These are phyloP conservation scores for Abscondita cerata DNA, from an alignment of 2,888 invertebrate species.

Conservation along the genomic window DNA sequence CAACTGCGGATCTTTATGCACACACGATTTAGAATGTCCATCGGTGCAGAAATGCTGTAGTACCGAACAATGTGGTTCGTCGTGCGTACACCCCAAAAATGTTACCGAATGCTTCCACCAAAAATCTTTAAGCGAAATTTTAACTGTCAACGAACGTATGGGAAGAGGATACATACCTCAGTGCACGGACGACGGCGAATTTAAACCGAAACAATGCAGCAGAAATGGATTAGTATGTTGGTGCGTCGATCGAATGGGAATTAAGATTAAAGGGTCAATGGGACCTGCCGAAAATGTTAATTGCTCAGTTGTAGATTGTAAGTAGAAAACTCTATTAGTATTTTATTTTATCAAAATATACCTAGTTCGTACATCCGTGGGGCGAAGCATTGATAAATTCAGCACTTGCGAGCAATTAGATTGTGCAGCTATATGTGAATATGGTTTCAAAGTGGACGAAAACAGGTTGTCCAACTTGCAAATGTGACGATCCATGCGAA, in stretches of 20 bases:
- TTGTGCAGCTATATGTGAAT: constrained; percentile 85
- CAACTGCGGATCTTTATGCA: constrained; percentile 72
- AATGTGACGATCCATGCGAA: constrained; percentile 85
- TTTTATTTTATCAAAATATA: not conserved
- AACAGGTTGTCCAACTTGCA: constrained; percentile 83
- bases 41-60: constrained; percentile 84
- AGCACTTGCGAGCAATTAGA: constrained; percentile 72
- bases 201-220: constrained; percentile 79
- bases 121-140: constrained; percentile 75
- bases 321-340: constrained; percentile 15
- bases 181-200: constrained; percentile 74
- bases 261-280: constrained; percentile 81
- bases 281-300: constrained; percentile 74
- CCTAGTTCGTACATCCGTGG: constrained; percentile 50
- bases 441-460: constrained; percentile 76
- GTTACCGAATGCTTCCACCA: constrained; percentile 82
- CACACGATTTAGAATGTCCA: constrained; percentile 82
- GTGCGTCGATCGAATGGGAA: constrained; percentile 83
- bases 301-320: constrained; percentile 63
- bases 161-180: constrained; percentile 87
- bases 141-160: constrained; percentile 79
- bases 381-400: constrained; percentile 48
- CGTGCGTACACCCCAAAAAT: constrained; percentile 77
- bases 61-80: constrained; percentile 74
- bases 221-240: constrained; percentile 86